Conservation (phyloP, 2,113 vertebrate genomes). For the Ptychochromis oligacanthus region DNA sequence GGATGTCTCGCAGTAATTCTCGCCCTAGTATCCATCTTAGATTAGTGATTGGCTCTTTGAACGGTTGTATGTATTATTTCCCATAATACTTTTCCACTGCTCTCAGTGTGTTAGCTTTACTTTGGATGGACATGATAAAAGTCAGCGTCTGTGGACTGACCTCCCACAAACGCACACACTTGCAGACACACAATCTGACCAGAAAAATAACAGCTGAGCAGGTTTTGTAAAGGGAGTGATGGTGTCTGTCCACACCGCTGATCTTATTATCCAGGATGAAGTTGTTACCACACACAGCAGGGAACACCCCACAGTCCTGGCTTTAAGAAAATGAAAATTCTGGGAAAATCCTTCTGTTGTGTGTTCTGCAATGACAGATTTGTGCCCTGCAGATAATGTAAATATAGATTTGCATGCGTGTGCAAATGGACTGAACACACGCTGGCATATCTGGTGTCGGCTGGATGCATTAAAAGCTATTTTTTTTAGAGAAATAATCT, state of each 20-base stretch:
- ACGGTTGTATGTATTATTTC: constrained; percentile 13
- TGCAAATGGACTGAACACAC: constrained; percentile 35
- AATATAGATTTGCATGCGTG: constrained; percentile 39
- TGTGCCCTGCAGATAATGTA: constrained; percentile 20
- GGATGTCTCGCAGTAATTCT: constrained; percentile 7
- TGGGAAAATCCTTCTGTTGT: constrained; percentile 39
- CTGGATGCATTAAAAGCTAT: not conserved
- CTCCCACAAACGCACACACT: not conserved
- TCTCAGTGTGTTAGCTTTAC: constrained; percentile 37
- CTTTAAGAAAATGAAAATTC: constrained; percentile 14
- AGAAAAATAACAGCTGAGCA: constrained; percentile 24
- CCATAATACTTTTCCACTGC: not conserved
- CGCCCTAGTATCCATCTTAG: not conserved
- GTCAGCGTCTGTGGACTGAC: constrained; percentile 1
- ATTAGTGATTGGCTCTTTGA: constrained; percentile 5
- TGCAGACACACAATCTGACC: not conserved
- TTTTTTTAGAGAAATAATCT: not conserved
- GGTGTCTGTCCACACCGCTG: constrained; percentile 19
- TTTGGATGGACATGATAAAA: constrained; percentile 51
- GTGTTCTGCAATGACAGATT: constrained; percentile 15
- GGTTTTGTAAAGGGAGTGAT: constrained; percentile 26
- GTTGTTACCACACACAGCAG: constrained; percentile 34
- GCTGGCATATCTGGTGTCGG: not conserved
- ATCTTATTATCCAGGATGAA: constrained; percentile 1
- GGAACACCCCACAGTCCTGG: not conserved